Conservation (phyloP, 1,140 invertebrate species). For the Venustaconcha ellipsiformis region DNA sequence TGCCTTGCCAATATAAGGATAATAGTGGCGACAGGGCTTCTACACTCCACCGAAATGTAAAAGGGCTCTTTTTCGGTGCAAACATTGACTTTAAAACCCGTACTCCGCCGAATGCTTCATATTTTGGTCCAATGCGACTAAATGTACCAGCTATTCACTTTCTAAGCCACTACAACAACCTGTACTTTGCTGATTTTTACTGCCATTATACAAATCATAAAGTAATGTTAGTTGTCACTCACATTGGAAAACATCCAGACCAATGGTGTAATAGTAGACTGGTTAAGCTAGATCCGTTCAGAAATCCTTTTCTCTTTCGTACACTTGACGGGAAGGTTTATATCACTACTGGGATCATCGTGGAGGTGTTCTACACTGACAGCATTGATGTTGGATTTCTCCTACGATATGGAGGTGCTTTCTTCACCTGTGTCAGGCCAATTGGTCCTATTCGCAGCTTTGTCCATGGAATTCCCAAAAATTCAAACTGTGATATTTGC, state of each 20-base stretch:
- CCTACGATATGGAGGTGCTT: constrained; percentile 7
- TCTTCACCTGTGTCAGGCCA: constrained; percentile 8
- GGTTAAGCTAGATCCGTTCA: constrained; percentile 30
- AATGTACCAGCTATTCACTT: constrained; percentile 25
- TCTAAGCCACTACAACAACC: constrained; percentile 22
- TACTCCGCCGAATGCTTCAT: constrained; percentile 14
- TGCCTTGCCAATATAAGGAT: constrained; percentile 38
- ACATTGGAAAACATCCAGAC: constrained; percentile 29
- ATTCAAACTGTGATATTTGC: constrained; percentile 22
- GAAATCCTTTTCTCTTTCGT: constrained; percentile 18
- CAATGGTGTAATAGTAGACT: constrained; percentile 50
- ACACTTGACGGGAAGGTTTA: not conserved
- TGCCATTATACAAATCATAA: constrained; percentile 44
- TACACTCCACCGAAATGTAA: constrained; percentile 30
- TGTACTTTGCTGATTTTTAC: constrained; percentile 58
- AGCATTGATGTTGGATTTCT: constrained; percentile 22
- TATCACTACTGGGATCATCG: constrained; percentile 3
- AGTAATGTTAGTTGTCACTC: constrained; percentile 43
- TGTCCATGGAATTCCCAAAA: constrained; percentile 20
- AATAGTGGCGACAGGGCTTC: constrained; percentile 35
- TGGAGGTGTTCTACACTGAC: constrained; percentile 42
- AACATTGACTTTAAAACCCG: constrained; percentile 18
- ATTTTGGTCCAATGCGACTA: constrained; percentile 29
- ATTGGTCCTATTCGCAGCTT: constrained; percentile 5
- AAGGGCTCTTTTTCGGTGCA: constrained; percentile 41